These are phyloP conservation scores for Danionella cerebrum DNA, from an alignment of 2,113 vertebrate species.

Conservation along the genomic window DNA sequence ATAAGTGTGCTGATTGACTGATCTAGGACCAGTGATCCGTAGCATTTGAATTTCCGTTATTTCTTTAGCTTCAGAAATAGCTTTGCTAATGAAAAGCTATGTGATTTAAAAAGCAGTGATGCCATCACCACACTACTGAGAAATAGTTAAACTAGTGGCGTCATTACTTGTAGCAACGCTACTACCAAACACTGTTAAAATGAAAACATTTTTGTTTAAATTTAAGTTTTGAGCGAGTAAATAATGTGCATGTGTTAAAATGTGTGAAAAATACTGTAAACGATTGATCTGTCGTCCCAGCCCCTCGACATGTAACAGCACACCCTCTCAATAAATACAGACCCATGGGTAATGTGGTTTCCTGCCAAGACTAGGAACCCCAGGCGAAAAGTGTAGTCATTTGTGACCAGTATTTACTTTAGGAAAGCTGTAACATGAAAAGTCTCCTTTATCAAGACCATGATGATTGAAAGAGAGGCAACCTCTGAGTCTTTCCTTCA, in stretches of 20 bases:
- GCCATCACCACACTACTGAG: no score
- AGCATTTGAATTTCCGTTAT: no score
- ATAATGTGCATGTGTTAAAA: background rate
- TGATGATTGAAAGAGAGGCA: constrained; percentile 20
- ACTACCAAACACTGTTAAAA: no score
- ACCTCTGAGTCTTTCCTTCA: background rate
- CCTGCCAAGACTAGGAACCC: constrained; percentile 28
- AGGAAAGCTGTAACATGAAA: constrained; percentile 20
- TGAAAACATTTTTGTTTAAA: no score
- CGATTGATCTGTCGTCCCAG: background rate
- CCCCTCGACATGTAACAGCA: constrained; percentile 19
- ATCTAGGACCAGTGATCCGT: no score
- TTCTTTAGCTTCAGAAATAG: no score
- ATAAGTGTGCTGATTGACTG: no score
- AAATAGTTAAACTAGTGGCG: no score
- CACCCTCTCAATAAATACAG: constrained; percentile 18
- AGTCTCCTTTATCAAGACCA: constrained; percentile 30
- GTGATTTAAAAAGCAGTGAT: no score
- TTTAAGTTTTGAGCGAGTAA: background rate
- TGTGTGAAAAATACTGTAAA: constrained; percentile 4
- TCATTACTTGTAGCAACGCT: no score
- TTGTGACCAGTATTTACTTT: constrained; percentile 31
- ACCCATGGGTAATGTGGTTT: constrained; percentile 35
- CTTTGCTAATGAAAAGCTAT: no score
- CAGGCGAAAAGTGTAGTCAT: constrained; percentile 25